A percentile compares a stretch with the other conserved stretches of the same genome.
phyloP scores from a whole-genome alignment of 2,113 vertebrate species.

The Formicarius rufipectus region DNA sequence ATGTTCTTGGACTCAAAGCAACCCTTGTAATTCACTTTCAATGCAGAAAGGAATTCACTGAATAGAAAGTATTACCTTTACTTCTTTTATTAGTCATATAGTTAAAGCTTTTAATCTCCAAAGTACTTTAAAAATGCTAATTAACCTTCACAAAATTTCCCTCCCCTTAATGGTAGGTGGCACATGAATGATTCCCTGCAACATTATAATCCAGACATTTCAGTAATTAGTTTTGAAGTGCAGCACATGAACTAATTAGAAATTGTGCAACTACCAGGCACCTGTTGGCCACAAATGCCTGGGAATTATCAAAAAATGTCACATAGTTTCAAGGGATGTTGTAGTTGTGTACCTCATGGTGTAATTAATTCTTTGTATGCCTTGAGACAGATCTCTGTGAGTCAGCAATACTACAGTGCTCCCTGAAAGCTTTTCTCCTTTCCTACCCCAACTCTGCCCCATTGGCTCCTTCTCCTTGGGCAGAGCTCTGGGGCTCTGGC shows the following conservation, averaged over 20 bases:
- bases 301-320: constrained; percentile 38
- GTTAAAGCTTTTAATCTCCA: constrained; percentile 60
- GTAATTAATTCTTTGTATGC: constrained; percentile 31
- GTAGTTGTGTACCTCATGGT: background rate
- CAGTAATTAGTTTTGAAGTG: constrained; percentile 67
- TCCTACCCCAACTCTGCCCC: background rate
- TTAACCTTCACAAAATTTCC: constrained; percentile 64
- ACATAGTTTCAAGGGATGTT: constrained; percentile 14
- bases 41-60: background rate
- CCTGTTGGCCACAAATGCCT: constrained; percentile 45
- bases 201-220: constrained; percentile 64
- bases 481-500: background rate
- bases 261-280: constrained; percentile 43
- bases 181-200: constrained; percentile 53
- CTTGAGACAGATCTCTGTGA: background rate
- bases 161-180: constrained; percentile 54
- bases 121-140: constrained; percentile 66
- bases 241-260: constrained; percentile 65
- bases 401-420: background rate
- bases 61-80: constrained; percentile 40
- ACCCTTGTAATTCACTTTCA: constrained; percentile 28
- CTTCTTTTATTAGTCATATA: constrained; percentile 58
- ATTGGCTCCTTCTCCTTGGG: background rate
- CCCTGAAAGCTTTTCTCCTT: background rate
- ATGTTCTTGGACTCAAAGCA: constrained; percentile 41